Conservation (phyloP, 1,140 invertebrate genomes). For the Agrypnia vestita region DNA sequence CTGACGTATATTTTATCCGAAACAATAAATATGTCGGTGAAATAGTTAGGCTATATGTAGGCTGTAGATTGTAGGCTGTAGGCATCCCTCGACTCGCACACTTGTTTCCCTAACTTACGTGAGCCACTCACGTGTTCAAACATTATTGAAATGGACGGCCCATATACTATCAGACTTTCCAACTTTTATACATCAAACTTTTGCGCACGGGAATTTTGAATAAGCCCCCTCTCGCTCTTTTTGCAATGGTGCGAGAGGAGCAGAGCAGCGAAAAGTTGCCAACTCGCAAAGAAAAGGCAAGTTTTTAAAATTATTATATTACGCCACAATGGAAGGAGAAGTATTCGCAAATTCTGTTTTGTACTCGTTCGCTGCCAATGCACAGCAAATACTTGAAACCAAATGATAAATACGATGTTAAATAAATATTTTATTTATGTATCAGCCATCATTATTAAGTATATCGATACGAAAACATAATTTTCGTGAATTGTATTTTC, state of each 20-base stretch:
- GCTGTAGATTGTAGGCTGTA: neutral
- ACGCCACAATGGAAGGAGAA: slow-evolving; percentile 44
- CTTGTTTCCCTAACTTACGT: slow-evolving; percentile 37
- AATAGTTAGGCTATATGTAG: neutral
- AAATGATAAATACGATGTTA: neutral
- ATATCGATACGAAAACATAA: too few relatives aligned
- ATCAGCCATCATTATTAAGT: too few relatives aligned
- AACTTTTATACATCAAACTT: slow-evolving; percentile 61
- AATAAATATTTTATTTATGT: too few relatives aligned
- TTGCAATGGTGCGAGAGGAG: neutral
- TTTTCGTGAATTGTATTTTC: too few relatives aligned
- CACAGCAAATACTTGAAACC: slow-evolving; percentile 35
- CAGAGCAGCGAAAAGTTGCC: slow-evolving; percentile 34
- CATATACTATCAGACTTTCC: slow-evolving; percentile 59
- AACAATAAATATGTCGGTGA: neutral
- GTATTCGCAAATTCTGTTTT: slow-evolving; percentile 53
- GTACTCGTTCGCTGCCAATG: slow-evolving; percentile 37
- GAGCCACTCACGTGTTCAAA: slow-evolving; percentile 56
- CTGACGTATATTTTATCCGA: neutral
- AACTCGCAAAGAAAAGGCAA: slow-evolving; percentile 52
- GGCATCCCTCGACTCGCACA: slow-evolving; percentile 19
- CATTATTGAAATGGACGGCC: slow-evolving; percentile 60
- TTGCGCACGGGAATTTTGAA: slow-evolving; percentile 55
- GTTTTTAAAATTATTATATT: slow-evolving; percentile 61
- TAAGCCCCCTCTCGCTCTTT: neutral